Evolutionary conservation across 2,797 vertebrate species (phyloP).

Genomic region (Periophthalmus magnuspinnatus): DNA sequence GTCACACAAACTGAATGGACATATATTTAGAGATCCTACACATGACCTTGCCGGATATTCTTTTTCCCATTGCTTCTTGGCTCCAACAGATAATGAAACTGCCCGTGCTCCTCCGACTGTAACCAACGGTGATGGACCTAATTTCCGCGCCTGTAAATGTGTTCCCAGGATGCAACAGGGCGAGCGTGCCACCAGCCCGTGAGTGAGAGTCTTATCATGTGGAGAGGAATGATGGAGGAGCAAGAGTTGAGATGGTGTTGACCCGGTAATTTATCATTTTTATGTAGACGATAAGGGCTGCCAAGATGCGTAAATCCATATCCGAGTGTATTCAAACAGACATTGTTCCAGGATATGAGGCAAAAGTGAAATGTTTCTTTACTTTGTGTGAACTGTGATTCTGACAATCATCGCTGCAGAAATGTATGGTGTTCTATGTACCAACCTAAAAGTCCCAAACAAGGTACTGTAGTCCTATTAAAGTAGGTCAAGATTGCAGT

Average conservation of each 20-base stretch:
- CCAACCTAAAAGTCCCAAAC: not conserved
- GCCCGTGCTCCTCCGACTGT: conserved; percentile 56
- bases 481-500: not conserved
- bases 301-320: not conserved
- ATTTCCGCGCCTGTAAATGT: conserved; percentile 36
- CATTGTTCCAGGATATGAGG: not conserved
- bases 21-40: conserved; percentile 23
- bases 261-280: conserved; percentile 1
- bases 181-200: conserved; percentile 7
- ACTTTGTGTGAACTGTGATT: not conserved
- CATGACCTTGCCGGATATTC: conserved; percentile 32
- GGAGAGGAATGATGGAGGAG: conserved; percentile 2
- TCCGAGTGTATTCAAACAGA: not conserved
- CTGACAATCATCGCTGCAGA: not conserved
- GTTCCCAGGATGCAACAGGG: conserved; percentile 42
- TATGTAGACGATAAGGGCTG: not conserved
- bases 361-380: not conserved
- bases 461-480: not conserved
- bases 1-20: conserved; percentile 5
- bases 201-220: conserved; percentile 18
- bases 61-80: conserved; percentile 19
- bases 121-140: conserved; percentile 49
- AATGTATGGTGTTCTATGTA: not conserved
- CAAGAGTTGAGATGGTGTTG: not conserved
- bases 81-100: conserved; percentile 48